Percentiles rank a stretch among this genome's conserved stretches.
Conservation (phyloP, 1,140 invertebrate species). For the Aphelenchoides besseyi region DNA sequence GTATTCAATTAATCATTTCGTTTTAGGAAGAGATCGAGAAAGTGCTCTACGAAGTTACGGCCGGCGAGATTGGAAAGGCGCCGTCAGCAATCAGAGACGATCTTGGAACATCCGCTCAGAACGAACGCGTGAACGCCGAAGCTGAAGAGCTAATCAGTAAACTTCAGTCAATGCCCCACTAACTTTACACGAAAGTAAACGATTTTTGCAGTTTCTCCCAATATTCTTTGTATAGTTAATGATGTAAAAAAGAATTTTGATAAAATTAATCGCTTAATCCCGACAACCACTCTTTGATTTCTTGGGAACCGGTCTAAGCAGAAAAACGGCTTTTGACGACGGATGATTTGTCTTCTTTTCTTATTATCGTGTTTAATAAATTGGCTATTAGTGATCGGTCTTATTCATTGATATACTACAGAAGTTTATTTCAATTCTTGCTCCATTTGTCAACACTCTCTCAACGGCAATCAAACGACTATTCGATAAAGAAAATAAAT, state of each 20-base stretch:
- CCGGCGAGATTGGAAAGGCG: constrained; percentile 68
- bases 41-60: constrained; percentile 90
- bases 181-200: not conserved
- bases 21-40: constrained; percentile 79
- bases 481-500: not conserved
- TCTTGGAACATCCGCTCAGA: constrained; percentile 24
- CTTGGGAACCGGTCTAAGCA: not conserved
- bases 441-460: not conserved
- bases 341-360: not conserved
- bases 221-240: too few species aligned
- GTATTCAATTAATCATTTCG: not conserved
- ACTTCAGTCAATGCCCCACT: constrained; percentile 20
- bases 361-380: not conserved
- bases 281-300: not conserved
- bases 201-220: not conserved
- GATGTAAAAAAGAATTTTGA: too few species aligned
- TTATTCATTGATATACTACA: not conserved
- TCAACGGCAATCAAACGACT: not conserved
- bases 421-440: not conserved
- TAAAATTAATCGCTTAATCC: not conserved
- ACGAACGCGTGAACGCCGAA: constrained; percentile 25
- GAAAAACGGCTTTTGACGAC: not conserved
- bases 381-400: not conserved
- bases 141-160: constrained; percentile 48
- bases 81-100: constrained; percentile 39